phyloP scores from a whole-genome alignment of 2,888 invertebrate species.

The Tachina grossa region DNA sequence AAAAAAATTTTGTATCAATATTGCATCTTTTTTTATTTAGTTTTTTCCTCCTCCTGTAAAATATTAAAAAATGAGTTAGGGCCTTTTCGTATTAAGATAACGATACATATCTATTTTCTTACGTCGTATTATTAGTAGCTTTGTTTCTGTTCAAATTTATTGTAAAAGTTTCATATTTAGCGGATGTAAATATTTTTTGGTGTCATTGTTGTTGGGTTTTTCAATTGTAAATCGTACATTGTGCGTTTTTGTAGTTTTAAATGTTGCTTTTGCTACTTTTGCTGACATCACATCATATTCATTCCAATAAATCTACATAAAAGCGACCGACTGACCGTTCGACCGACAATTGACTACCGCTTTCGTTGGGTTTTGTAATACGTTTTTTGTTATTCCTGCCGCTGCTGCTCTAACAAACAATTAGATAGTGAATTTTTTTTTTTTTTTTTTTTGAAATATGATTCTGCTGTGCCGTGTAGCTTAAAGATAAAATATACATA shows the following conservation, averaged over 20 bases:
- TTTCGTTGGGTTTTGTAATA: slow-evolving; percentile 44
- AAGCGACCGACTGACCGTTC: slow-evolving; percentile 22
- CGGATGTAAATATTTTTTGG: slow-evolving; percentile 67
- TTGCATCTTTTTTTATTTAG: no score
- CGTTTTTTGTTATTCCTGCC: background rate
- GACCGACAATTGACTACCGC: slow-evolving; percentile 53
- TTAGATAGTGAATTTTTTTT: slow-evolving; percentile 25
- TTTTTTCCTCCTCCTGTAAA: no score
- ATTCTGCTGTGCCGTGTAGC: slow-evolving; percentile 7
- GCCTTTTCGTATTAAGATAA: no score
- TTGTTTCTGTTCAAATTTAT: slow-evolving; percentile 54
- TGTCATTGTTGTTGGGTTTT: slow-evolving; percentile 36
- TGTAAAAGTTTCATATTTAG: slow-evolving; percentile 66
- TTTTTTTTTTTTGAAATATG: slow-evolving; percentile 39
- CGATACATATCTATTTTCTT: no score
- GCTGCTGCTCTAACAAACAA: slow-evolving; percentile 7
- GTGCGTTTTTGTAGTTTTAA: slow-evolving; percentile 35
- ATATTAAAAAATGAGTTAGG: no score
- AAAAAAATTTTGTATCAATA: no score
- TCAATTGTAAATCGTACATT: slow-evolving; percentile 63
- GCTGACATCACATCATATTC: slow-evolving; percentile 70
- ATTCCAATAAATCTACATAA: slow-evolving; percentile 62
- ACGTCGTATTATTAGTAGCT: background rate
- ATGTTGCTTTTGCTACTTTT: slow-evolving; percentile 40
- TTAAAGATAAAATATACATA: slow-evolving; percentile 24